Conservation (phyloP, 1,140 invertebrate species). For the Harpegnathos saltator region DNA sequence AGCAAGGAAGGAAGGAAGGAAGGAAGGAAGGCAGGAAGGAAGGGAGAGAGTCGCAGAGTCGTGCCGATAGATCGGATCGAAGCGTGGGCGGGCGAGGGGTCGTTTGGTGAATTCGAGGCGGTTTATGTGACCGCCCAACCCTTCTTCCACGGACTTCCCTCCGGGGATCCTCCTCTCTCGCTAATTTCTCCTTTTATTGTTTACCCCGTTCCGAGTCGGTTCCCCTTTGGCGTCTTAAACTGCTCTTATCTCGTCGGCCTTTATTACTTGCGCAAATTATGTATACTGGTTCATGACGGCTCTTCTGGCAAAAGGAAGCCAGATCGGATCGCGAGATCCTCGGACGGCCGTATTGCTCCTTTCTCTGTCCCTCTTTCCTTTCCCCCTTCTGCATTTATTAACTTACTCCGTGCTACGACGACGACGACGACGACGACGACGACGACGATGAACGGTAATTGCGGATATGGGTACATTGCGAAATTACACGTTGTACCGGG, state of each 20-base stretch:
- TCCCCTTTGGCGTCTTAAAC: conserved; percentile 48
- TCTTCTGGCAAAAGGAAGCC: neutral
- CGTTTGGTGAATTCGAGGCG: conserved; percentile 49
- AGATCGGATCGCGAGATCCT: conserved; percentile 1
- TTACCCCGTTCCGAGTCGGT: conserved; percentile 42
- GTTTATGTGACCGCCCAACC: conserved; percentile 46
- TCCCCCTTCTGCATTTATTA: neutral
- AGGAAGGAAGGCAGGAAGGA: too few species aligned
- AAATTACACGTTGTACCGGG: neutral
- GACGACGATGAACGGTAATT: neutral
- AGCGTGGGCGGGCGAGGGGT: neutral
- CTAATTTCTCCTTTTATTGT: conserved; percentile 65
- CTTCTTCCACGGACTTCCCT: conserved; percentile 42
- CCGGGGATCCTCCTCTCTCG: conserved; percentile 39
- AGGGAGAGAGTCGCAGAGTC: conserved; percentile 45
- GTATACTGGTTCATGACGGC: neutral
- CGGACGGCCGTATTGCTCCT: neutral
- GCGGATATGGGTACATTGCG: neutral
- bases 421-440: neutral
- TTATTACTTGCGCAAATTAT: conserved; percentile 51
- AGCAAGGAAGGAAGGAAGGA: too few species aligned
- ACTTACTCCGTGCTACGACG: neutral
- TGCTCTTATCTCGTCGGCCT: conserved; percentile 51
- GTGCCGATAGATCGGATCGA: conserved; percentile 65
- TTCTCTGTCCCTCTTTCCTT: too few species aligned